These are phyloP conservation scores for Synanthedon andrenaeformis DNA, from an alignment of 2,888 invertebrate species.

Conservation along the genomic window DNA sequence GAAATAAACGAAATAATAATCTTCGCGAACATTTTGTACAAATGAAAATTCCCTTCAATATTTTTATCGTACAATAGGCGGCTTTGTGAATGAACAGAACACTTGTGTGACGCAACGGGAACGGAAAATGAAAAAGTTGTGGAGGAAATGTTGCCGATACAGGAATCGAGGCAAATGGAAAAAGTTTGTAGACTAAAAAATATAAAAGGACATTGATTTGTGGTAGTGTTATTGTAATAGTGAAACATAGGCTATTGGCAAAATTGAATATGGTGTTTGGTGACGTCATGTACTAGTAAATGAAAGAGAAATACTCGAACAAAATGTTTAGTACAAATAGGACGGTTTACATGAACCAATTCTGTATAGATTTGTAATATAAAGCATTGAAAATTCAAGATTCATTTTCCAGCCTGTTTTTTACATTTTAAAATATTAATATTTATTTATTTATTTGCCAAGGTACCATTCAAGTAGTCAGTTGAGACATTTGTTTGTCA, in stretches of 20 bases:
- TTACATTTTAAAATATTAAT: too few species aligned
- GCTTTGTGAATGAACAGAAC: slow-evolving; percentile 22
- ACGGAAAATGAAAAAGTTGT: slow-evolving; percentile 47
- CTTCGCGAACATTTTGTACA: slow-evolving; percentile 19
- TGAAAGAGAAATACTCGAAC: too few species aligned
- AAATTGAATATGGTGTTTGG: too few species aligned
- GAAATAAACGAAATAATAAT: slow-evolving; percentile 26
- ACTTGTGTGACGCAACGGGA: slow-evolving; percentile 21
- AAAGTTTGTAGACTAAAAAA: slow-evolving; percentile 29
- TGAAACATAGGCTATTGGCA: neutral
- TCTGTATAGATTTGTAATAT: too few species aligned
- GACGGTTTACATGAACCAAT: too few species aligned
- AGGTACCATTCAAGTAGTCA: too few species aligned
- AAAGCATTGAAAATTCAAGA: too few species aligned
- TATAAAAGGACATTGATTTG: neutral
- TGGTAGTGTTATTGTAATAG: neutral
- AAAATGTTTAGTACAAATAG: too few species aligned
- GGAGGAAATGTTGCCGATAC: slow-evolving; percentile 36
- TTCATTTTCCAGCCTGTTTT: too few species aligned
- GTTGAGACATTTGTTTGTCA: too few species aligned
- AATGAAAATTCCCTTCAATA: slow-evolving; percentile 31
- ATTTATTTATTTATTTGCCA: too few species aligned
- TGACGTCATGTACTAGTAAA: too few species aligned
- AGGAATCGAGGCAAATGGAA: slow-evolving; percentile 44
- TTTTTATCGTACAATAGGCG: slow-evolving; percentile 32